Percentiles rank a stretch among this genome's conserved stretches.
These are phyloP conservation scores for Alcis repandata DNA, from an alignment of 2,888 invertebrate genomes.

Conservation along the genomic window DNA sequence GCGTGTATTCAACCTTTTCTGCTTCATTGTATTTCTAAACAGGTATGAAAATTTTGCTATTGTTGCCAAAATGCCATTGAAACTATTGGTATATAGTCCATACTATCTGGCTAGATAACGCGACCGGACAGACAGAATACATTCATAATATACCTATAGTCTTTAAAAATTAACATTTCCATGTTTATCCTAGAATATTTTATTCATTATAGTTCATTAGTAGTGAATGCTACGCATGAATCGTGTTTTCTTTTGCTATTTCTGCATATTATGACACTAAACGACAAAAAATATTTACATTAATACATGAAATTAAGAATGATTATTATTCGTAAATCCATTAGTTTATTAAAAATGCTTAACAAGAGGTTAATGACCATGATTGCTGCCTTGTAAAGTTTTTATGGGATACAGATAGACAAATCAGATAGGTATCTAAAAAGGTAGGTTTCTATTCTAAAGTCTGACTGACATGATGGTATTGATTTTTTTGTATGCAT, in stretches of 20 bases:
- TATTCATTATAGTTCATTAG: not conserved
- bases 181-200: not conserved
- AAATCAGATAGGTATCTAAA: not conserved
- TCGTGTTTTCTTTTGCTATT: not conserved
- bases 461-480: not conserved
- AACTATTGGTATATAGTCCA: not conserved
- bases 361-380: not conserved
- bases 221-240: not conserved
- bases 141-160: not conserved
- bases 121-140: not conserved
- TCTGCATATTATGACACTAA: too few relatives aligned
- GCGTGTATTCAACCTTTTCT: slow-evolving; percentile 8
- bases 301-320: too few relatives aligned
- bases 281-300: too few relatives aligned
- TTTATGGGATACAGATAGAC: not conserved
- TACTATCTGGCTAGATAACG: slow-evolving; percentile 1
- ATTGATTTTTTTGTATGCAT: not conserved
- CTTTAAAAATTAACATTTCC: slow-evolving; percentile 2
- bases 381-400: not conserved
- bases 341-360: not conserved
- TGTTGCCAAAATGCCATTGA: slow-evolving; percentile 13
- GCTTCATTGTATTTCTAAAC: slow-evolving; percentile 14
- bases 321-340: too few relatives aligned
- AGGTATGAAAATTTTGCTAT: slow-evolving; percentile 15
- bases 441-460: too few relatives aligned